These are phyloP conservation scores for Galerucella calmariensis DNA, from an alignment of 2,888 invertebrate species.

Conservation along the genomic window DNA sequence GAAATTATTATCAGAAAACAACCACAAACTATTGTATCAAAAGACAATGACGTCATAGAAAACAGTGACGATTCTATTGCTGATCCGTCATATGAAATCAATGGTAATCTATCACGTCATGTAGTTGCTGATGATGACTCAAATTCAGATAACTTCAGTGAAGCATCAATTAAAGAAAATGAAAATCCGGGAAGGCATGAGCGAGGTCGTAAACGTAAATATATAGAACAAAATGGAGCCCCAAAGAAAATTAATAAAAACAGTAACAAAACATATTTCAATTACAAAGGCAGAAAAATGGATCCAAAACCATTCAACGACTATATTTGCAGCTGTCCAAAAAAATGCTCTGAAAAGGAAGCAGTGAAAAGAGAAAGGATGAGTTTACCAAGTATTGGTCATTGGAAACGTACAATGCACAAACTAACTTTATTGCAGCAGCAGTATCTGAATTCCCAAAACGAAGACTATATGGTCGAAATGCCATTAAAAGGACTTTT, in stretches of 20 bases:
- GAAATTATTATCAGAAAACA: not conserved
- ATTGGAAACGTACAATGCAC: not conserved
- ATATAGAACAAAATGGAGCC: not conserved
- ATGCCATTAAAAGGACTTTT: not conserved
- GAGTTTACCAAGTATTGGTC: not conserved
- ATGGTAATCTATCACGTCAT: not conserved
- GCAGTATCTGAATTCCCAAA: slow-evolving; percentile 1
- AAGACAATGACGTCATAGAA: not conserved
- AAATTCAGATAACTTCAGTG: not conserved
- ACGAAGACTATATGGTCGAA: not conserved
- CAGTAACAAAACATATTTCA: too few species aligned
- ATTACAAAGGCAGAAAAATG: not conserved
- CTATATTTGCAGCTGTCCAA: not conserved
- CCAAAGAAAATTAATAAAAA: not conserved
- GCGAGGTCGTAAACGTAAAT: slow-evolving; percentile 3
- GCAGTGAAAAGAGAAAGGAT: not conserved
- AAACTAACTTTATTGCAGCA: not conserved
- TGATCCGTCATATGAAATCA: not conserved
- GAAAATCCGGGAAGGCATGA: not conserved
- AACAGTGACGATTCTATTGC: not conserved
- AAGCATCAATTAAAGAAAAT: not conserved
- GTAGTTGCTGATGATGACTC: not conserved
- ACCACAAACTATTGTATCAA: not conserved
- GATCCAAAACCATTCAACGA: not conserved
- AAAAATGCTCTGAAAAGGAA: slow-evolving; percentile 1